A percentile compares a stretch with the other conserved stretches of the same genome.
Evolutionary conservation across 2,888 invertebrate genomes (phyloP).

Genomic region (Ornithoptera alexandrae): DNA sequence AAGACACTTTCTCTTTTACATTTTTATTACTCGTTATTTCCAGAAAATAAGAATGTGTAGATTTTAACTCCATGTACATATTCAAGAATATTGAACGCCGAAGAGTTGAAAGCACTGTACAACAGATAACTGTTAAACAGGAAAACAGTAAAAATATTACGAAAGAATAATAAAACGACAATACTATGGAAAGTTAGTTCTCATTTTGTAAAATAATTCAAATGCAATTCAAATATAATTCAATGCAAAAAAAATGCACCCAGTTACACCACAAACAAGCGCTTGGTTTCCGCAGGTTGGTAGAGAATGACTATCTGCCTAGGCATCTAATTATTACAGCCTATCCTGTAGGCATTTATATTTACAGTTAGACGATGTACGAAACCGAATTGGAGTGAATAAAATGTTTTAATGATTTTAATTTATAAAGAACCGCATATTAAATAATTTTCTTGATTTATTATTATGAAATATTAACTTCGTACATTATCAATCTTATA

Average conservation of each 20-base stretch:
- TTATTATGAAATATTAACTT: no score
- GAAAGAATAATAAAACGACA: conserved; percentile 41
- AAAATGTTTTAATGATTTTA: conserved; percentile 34
- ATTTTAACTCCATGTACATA: conserved; percentile 66
- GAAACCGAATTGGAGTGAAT: conserved; percentile 42
- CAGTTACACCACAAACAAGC: conserved; percentile 50
- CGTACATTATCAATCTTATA: no score
- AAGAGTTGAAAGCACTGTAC: conserved; percentile 14
- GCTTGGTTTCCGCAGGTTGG: conserved; percentile 48
- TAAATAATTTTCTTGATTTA: no score
- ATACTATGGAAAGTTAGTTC: conserved; percentile 33
- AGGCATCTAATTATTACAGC: conserved; percentile 67
- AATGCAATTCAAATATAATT: no score
- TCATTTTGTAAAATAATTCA: conserved; percentile 43
- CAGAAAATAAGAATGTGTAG: conserved; percentile 56
- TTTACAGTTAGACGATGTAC: not conserved
- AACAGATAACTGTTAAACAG: conserved; percentile 20
- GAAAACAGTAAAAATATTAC: conserved; percentile 41
- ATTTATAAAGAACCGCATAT: no score
- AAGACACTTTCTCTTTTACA: conserved; percentile 64
- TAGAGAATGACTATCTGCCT: conserved; percentile 59
- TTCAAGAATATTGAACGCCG: conserved; percentile 32
- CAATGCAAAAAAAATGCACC: conserved; percentile 62
- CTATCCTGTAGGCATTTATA: conserved; percentile 39
- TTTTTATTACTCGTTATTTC: conserved; percentile 65